phyloP scores from a whole-genome alignment of 2,797 vertebrate species.

The Chaetodon trifasciatus region DNA sequence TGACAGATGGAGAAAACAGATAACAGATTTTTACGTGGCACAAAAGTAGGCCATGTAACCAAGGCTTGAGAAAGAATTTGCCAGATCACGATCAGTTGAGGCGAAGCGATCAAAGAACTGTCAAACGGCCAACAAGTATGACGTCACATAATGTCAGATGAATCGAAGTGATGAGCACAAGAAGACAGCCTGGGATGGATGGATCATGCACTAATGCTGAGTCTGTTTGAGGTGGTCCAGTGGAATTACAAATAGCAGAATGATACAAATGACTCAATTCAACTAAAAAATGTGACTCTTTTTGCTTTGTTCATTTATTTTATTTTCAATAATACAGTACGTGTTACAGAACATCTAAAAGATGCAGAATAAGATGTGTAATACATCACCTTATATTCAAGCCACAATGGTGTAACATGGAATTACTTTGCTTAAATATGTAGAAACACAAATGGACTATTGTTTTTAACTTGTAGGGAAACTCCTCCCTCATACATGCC shows the following conservation, averaged over 20 bases:
- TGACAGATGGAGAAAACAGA: conserved; percentile 26
- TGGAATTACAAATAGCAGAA: background rate
- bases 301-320: background rate
- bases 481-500: background rate
- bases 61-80: background rate
- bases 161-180: conserved; percentile 5
- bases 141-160: background rate
- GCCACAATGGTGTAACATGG: background rate
- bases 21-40: background rate
- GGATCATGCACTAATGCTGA: background rate
- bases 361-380: background rate
- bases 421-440: background rate
- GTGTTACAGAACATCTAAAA: background rate
- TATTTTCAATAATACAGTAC: background rate
- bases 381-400: background rate
- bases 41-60: background rate
- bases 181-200: background rate
- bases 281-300: background rate
- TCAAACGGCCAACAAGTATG: background rate
- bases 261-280: background rate
- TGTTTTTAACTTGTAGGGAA: background rate
- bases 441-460: background rate
- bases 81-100: background rate
- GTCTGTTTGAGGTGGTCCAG: background rate
- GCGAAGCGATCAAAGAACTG: conserved; percentile 1